Evolutionary conservation across 2,888 invertebrate species (phyloP), one percentile per base, ranked within the genome.

Genomic region (Scelioninae gen. 1): DNA sequence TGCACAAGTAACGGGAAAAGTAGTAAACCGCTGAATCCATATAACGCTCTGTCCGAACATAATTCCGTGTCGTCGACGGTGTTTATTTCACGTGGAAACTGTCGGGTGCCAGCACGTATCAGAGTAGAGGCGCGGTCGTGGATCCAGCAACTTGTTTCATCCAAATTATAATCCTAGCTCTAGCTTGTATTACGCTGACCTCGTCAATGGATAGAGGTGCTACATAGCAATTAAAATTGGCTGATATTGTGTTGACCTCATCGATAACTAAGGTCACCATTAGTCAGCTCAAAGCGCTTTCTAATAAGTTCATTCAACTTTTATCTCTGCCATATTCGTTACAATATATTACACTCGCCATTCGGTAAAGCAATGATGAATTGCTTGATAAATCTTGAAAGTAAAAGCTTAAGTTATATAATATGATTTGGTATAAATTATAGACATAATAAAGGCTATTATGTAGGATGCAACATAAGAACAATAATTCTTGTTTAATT

Each of bases 151-250:
- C 75, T 66, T 62, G 80, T 71, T 79, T 71, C 65, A 58, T 69
- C 83, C 60, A 78, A 88, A 87, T 85, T 77, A 87, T 86, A 86
- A 87, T 85, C 84, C 82, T 74, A 75, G 83, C 53, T 49, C 66
- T 16, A 66, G 43, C 43, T 62, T 5, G 49, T 43, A 60, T 82
- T 78, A 71, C 78, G 29, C 55, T 69, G 74, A 72, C 76, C 71
- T 49, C 75, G 72, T 68, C 68, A 71, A 40, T 63, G 15, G 34
- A 49, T 43, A 32, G 11, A 38, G 45, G 66, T 31, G 66, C 47
- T 11, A 47, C 7, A 58, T 47, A 38, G 62, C 75, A 76, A 76
- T 76, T 76, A 68, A 76, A 76, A 75, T 45, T 65, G 47, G 55
- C 56, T 49, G 56, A 43, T 65, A 63, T 63, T 63, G 47, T 31